Percentiles rank a stretch among this genome's conserved stretches.
phyloP scores from a whole-genome alignment of 2,797 vertebrate genomes.

The Podargus strigoides region DNA sequence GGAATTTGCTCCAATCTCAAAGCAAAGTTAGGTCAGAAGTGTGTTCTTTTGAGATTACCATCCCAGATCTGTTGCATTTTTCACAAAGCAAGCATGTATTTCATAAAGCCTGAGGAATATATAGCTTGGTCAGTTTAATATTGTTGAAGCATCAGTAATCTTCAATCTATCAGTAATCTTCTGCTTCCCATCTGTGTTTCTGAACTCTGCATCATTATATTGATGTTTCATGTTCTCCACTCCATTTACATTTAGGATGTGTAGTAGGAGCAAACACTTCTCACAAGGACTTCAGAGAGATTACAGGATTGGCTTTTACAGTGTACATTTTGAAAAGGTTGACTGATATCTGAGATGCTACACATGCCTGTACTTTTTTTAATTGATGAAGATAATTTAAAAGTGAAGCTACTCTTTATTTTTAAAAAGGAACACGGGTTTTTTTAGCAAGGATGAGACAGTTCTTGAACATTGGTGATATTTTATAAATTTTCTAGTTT shows the following conservation, averaged over 20 bases:
- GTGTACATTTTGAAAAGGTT: neutral
- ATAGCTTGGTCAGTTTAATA: neutral
- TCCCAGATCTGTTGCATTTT: neutral
- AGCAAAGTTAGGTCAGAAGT: neutral
- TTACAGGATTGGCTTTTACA: neutral
- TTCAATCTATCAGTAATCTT: neutral
- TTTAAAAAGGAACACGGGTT: fast-evolving
- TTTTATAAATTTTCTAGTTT: neutral
- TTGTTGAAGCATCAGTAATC: neutral
- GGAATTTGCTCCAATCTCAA: neutral
- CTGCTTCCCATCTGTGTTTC: neutral
- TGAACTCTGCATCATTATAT: neutral
- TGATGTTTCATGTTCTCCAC: neutral
- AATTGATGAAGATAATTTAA: neutral
- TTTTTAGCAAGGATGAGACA: neutral
- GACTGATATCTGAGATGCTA: neutral
- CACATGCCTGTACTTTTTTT: neutral
- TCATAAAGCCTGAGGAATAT: neutral
- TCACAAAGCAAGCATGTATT: neutral
- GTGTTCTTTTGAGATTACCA: neutral
- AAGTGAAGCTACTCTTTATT: neutral
- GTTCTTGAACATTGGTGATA: neutral
- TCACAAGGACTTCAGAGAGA: neutral
- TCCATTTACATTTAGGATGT: neutral
- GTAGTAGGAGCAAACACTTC: neutral